Evolutionary conservation across 2,113 vertebrate species (phyloP), one percentile per base, ranked within the genome.

Genomic region (Origma solitaria): DNA sequence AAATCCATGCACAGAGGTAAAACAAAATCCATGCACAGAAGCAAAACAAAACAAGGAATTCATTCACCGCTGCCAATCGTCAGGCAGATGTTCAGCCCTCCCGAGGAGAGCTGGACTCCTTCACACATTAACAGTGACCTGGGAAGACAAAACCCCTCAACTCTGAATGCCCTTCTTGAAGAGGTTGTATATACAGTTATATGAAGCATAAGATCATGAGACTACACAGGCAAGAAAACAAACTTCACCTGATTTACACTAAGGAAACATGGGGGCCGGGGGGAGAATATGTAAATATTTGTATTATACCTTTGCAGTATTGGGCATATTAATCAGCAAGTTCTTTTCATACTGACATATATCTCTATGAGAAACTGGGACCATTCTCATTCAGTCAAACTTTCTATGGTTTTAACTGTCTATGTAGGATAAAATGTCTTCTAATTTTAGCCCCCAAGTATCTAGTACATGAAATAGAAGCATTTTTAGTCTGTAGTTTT

Each of bases 211-310:
- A 5, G 40, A 81, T 44, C 45, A 61, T 64, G 28, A 9, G 8
- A n/a, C 21, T 73, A 40, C 8, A 31, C 5, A 57, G 58, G n/a
- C 23, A 82, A 51, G 54, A 51, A 70, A 65, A 85, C 1, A 65
- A 64, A 47, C 21, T 38, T 60, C 3, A 12, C 11, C 15, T 61
- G 22, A 65, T 80, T 76, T 68, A 53, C 8, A 64, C 9, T 45
- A 40, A 73, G 31, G 10, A 79, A 82, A 30, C 1, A 0, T 6
- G 2, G 2, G 1, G 0, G 2, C 5, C 6, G 20, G 1, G 3
- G 5, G 9, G 20, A 38, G 5, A 12, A 24, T 37, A 31, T 60
- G 20, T 23, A 82, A 64, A 50, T 79, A 38, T 61, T 86, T 70
- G 30, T n/a, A 66, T 21, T 11, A 12, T n/a, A 21, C 54, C 16